Conservation (phyloP, 2,888 invertebrate genomes). For the Heliconius erato region DNA sequence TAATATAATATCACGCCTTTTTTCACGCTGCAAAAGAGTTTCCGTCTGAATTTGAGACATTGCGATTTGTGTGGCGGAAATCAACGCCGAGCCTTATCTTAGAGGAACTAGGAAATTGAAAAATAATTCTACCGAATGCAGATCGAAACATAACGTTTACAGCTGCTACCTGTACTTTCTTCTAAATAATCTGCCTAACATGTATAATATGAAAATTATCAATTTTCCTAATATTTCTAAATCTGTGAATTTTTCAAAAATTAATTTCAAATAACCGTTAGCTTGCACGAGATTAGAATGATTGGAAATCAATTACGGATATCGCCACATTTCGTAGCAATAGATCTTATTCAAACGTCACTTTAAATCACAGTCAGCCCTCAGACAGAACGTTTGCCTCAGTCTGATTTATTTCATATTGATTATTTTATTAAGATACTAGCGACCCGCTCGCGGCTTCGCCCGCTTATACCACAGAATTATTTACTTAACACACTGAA, state of each 20-base stretch:
- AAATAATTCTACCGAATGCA: too few species aligned
- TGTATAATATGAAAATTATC: neutral
- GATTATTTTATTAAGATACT: constrained; percentile 24
- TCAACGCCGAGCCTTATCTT: too few species aligned
- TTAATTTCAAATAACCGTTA: constrained; percentile 45
- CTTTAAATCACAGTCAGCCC: constrained; percentile 46
- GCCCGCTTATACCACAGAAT: too few species aligned
- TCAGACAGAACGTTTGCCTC: constrained; percentile 36
- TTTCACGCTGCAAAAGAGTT: too few species aligned
- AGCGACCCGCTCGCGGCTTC: too few species aligned
- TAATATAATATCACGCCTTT: too few species aligned
- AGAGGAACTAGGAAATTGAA: too few species aligned
- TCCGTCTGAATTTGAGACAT: too few species aligned
- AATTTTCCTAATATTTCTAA: neutral
- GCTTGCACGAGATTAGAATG: constrained; percentile 43
- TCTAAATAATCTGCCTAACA: neutral
- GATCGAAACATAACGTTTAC: too few species aligned
- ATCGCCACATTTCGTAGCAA: constrained; percentile 47
- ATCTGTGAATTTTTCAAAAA: constrained; percentile 34
- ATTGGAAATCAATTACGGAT: constrained; percentile 49
- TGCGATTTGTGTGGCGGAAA: too few species aligned
- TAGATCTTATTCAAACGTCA: constrained; percentile 51
- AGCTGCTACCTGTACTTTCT: too few species aligned
- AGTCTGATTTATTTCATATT: constrained; percentile 46
- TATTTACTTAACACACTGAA: too few species aligned